Evolutionary conservation across 2,797 vertebrate genomes (phyloP).

Genomic region (Tadarida brasiliensis): DNA sequence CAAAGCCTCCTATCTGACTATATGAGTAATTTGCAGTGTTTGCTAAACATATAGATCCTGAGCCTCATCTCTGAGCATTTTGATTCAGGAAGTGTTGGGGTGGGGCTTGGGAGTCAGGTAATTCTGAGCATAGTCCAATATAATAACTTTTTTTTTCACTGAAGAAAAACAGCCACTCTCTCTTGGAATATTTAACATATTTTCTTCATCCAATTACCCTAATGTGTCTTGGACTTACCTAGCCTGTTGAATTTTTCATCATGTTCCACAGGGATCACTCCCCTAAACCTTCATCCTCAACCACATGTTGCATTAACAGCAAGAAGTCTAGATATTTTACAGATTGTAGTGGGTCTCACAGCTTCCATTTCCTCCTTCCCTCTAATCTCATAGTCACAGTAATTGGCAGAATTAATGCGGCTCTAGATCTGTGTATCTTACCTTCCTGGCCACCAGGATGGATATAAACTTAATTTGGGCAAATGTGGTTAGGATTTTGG

Average conservation of each 20-base stretch:
- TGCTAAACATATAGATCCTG: not conserved
- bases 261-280: not conserved
- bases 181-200: slow-evolving; percentile 17
- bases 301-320: not conserved
- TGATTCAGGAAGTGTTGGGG: not conserved
- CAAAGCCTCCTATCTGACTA: not conserved
- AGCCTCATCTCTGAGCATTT: not conserved
- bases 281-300: not conserved
- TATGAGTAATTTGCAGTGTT: not conserved
- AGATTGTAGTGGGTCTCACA: not conserved
- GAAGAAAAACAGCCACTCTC: not conserved
- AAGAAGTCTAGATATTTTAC: not conserved
- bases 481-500: slow-evolving; percentile 16
- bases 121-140: not conserved
- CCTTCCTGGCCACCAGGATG: not conserved
- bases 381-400: not conserved
- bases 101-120: not conserved
- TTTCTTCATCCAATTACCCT: not conserved
- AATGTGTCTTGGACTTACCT: not conserved
- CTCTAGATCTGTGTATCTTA: not conserved
- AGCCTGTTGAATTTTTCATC: not conserved
- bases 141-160: not conserved
- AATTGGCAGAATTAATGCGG: not conserved
- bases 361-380: not conserved
- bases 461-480: slow-evolving; percentile 43